Evolutionary conservation across 2,888 invertebrate genomes (phyloP), one percentile per base, ranked within the genome.

Genomic region (Petrolisthes manimaculis): DNA sequence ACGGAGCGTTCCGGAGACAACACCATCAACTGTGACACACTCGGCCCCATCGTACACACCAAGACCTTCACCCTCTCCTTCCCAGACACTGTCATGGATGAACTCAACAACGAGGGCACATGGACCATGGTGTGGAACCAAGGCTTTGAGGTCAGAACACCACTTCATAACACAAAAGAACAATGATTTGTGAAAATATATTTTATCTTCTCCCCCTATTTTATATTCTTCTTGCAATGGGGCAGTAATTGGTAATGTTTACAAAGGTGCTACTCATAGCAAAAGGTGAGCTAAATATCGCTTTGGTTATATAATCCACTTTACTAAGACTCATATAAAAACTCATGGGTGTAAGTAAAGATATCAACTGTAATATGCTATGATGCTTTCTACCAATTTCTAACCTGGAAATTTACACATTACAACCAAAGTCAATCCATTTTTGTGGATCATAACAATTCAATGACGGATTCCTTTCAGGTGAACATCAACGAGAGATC

Each of bases 101-200:
- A 93, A 81, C 92, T 92, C 91, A 93, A 93, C 8, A 94, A 94
- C 91, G 89, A 92, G 71, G 94, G 94, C 55, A 93, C 92, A 83
- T 94, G 94, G 94, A 94, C 94, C 8, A 91, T 94, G 83, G 93
- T 94, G 67, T 94, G 94, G 91, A 94, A 94, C 90, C 94, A 94
- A 79, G 94, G 88, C 53, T 89, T 89, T 61, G 88, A 88, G 85
- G 88, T 81, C 12, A 54, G 79, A 12, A 18, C 14, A 67, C 4
- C 18, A 53, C 78, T 8, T 18, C 21, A 54, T 4, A n/a, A 51
- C n/a, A n/a, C 14, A 79, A 8, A 56, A 12, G 21, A 56, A 54
- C 5, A 61, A 9, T n/a, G 8, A 53, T 51, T 37, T 4, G 54
- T 53, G 14, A 14, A 53, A 53, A 80, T 21, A 75, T 37, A 71